Conservation (phyloP, 2,797 vertebrate genomes). For the Prunella strophiata region DNA sequence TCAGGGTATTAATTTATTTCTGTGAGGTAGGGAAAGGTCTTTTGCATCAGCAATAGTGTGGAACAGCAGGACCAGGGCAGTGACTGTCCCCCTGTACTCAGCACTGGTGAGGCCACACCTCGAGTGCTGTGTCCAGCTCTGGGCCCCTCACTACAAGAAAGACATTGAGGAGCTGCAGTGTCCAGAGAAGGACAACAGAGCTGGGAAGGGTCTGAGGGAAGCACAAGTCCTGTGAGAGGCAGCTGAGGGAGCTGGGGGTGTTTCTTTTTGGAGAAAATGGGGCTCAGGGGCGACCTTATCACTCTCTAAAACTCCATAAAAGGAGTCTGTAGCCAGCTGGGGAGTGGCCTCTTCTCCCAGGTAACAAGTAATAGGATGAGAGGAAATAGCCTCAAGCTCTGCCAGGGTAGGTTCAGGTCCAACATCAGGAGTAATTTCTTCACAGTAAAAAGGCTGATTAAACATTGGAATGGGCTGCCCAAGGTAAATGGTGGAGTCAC, state of each 20-base stretch:
- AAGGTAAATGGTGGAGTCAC: not conserved
- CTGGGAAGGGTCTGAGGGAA: not conserved
- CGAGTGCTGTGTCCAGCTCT: not conserved
- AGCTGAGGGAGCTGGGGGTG: not conserved
- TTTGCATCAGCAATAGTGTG: not conserved
- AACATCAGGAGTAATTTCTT: not conserved
- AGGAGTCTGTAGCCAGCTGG: not conserved
- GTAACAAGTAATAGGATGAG: not conserved
- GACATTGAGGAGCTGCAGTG: rapidly evolving
- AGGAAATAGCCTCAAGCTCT: not conserved
- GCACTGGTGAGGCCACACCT: not conserved
- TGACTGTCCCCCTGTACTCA: not conserved
- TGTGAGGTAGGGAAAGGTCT: not conserved
- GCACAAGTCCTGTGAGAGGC: not conserved
- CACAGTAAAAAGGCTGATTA: not conserved
- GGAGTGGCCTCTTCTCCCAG: not conserved
- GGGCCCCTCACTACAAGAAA: not conserved
- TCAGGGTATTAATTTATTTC: not conserved
- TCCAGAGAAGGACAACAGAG: not conserved
- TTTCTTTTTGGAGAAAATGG: not conserved
- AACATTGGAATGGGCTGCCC: not conserved
- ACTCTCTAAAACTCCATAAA: not conserved
- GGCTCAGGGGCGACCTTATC: too few relatives aligned
- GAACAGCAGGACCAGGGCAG: not conserved
- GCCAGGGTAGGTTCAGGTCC: not conserved